Evolutionary conservation across 2,113 vertebrate genomes (phyloP).

Genomic region (Myodes glareolus): DNA sequence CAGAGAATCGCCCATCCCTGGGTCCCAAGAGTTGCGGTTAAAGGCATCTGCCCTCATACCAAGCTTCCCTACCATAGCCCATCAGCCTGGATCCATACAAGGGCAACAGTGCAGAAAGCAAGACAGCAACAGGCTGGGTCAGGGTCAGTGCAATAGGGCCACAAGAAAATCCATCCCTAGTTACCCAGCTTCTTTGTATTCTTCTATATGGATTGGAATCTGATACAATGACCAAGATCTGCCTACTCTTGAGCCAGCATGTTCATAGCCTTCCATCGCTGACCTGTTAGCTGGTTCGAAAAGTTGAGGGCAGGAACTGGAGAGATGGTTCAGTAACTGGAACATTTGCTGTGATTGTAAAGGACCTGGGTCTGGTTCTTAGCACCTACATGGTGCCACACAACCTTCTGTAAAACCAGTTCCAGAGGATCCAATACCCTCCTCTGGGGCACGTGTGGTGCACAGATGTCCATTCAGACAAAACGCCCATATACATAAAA

Average conservation of each 20-base stretch:
- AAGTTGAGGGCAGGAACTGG: neutral
- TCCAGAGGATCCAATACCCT: neutral
- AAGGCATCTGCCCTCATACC: neutral
- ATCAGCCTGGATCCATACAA: neutral
- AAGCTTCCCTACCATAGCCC: neutral
- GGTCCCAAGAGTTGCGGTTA: neutral
- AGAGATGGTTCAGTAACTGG: neutral
- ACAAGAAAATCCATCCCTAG: neutral
- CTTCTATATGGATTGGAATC: neutral
- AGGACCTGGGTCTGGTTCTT: neutral
- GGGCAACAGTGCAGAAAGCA: rapidly evolving
- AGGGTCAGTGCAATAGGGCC: too few relatives aligned
- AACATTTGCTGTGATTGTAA: neutral
- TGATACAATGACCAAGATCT: neutral
- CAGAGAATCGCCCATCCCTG: neutral
- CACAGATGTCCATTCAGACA: neutral
- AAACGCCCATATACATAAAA: neutral
- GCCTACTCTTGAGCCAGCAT: neutral
- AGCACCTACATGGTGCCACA: neutral
- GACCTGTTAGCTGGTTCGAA: neutral
- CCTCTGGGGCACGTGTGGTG: neutral
- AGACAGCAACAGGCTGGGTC: too few relatives aligned
- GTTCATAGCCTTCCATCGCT: neutral
- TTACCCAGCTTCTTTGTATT: neutral
- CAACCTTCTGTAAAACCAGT: neutral